These are phyloP conservation scores for Brachionus rubens DNA, from an alignment of 1,140 invertebrate species.

Conservation along the genomic window DNA sequence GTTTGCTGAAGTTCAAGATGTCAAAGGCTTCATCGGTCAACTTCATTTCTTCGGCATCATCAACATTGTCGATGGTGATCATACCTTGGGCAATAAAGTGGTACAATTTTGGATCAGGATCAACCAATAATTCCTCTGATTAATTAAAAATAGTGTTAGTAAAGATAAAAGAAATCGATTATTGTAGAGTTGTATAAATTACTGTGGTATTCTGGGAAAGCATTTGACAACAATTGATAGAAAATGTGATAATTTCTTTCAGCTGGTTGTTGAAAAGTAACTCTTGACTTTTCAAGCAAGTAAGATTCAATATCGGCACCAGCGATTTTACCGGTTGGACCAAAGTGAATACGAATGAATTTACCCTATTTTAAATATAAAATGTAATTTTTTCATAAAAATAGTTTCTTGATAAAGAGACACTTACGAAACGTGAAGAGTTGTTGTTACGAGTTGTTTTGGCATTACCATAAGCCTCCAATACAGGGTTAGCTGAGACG, in stretches of 20 bases:
- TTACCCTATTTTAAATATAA: slow-evolving; percentile 65
- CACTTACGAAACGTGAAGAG: slow-evolving; percentile 76
- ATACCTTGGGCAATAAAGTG: slow-evolving; percentile 93
- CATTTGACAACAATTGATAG: slow-evolving; percentile 98
- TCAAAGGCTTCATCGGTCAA: slow-evolving; percentile 96
- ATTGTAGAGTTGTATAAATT: no score
- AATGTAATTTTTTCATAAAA: no score
- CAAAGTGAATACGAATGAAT: slow-evolving; percentile 99
- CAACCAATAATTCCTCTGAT: slow-evolving; percentile 79
- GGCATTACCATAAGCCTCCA: slow-evolving; percentile 99
- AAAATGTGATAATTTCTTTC: slow-evolving; percentile 99
- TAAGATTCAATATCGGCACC: slow-evolving; percentile 99
- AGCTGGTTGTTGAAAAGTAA: slow-evolving; percentile 92
- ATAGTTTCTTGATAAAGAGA: no score
- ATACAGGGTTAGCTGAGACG: slow-evolving; percentile 96
- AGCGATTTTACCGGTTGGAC: slow-evolving; percentile 94
- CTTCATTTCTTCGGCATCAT: slow-evolving; percentile 89
- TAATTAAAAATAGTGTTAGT: no score
- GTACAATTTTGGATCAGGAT: slow-evolving; percentile 79
- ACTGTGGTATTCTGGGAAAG: slow-evolving; percentile 66
- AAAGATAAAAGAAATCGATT: no score
- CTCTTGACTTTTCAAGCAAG: slow-evolving; percentile 99
- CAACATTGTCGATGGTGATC: slow-evolving; percentile 87
- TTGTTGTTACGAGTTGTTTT: slow-evolving; percentile 99
- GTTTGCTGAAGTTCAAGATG: slow-evolving; percentile 89